A percentile compares a stretch with the other conserved stretches of the same genome.
These are phyloP conservation scores for Falco novaeseelandiae DNA, from an alignment of 2,797 vertebrate species.

Conservation along the genomic window DNA sequence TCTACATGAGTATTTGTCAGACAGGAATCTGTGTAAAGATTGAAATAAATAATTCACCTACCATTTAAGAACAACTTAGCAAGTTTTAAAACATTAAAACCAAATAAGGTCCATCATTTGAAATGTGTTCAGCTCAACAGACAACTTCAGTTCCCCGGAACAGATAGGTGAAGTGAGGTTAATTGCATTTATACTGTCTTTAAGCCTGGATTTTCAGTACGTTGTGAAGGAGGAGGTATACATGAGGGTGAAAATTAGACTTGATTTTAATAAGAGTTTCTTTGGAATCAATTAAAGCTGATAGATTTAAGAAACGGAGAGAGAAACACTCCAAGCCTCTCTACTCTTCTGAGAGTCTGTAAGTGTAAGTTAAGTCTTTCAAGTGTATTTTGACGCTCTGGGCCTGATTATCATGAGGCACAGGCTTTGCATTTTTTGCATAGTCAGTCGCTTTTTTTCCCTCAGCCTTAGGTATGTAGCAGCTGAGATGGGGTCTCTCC, in stretches of 20 bases:
- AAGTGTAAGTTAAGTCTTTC: not conserved
- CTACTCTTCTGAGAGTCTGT: not conserved
- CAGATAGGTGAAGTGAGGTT: not conserved
- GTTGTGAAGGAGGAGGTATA: not conserved
- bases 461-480: rapidly evolving
- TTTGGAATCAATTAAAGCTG: not conserved
- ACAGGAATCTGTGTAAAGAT: not conserved
- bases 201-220: not conserved
- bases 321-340: not conserved
- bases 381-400: not conserved
- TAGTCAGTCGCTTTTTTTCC: not conserved
- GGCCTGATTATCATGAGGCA: not conserved
- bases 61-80: not conserved
- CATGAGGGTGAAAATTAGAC: not conserved
- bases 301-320: not conserved
- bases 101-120: not conserved
- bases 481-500: not conserved
- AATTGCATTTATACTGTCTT: not conserved
- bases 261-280: not conserved
- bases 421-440: not conserved
- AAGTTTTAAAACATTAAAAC: not conserved
- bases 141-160: not conserved
- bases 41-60: not conserved
- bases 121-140: not conserved
- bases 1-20: not conserved